A percentile compares a stretch with the other conserved stretches of the same genome.
phyloP scores from a whole-genome alignment of 30 jellyfish, hydroid and myxozoan species.

The Hydractinia echinata region DNA sequence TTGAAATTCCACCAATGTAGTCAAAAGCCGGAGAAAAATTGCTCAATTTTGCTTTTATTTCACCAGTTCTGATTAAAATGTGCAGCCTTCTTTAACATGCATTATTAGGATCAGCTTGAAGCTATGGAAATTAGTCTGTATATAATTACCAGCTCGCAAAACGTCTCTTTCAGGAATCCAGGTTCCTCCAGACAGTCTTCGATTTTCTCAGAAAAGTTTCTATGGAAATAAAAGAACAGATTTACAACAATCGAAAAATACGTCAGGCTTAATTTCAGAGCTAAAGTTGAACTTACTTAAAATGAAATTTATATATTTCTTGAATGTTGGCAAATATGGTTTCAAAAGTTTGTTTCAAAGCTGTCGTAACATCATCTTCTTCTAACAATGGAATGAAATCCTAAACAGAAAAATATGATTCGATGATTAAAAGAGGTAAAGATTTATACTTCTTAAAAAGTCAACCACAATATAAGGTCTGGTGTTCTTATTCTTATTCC shows the following conservation, averaged over 20 bases:
- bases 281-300: conserved; percentile 32
- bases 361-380: conserved; percentile 28
- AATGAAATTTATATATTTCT: conserved; percentile 70
- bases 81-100: too few species aligned
- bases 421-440: too few species aligned
- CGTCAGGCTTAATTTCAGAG: neutral
- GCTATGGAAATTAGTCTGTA: neutral
- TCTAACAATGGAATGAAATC: conserved; percentile 47
- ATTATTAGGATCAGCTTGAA: too few species aligned
- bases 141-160: neutral
- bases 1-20: too few species aligned
- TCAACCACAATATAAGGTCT: too few species aligned
- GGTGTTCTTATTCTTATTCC: too few species aligned
- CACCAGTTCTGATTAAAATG: too few species aligned
- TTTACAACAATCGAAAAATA: neutral
- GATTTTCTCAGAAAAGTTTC: conserved; percentile 52
- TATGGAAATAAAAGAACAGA: neutral
- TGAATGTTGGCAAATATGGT: conserved; percentile 58
- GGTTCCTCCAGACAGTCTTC: conserved; percentile 84
- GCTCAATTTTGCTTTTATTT: too few species aligned
- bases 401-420: conserved; percentile 14
- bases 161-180: conserved; percentile 59
- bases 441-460: too few species aligned
- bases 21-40: too few species aligned
- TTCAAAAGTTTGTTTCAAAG: conserved; percentile 25